A percentile compares a stretch with the other conserved stretches of the same genome.
Evolutionary conservation across 2,888 invertebrate genomes (phyloP).

Genomic region (Monochamus alternatus): DNA sequence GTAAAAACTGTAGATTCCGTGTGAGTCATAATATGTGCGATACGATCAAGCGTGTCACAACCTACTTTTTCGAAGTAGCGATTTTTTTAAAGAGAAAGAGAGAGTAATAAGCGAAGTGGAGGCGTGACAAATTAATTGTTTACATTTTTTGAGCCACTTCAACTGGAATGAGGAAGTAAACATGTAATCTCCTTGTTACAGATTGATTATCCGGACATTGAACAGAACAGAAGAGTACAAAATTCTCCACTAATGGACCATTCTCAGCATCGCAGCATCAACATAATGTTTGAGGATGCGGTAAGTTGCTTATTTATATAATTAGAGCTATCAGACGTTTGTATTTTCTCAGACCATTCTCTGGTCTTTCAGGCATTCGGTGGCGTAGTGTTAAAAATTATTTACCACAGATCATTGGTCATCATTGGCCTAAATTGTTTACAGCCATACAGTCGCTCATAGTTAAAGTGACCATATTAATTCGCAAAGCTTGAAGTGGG

Average conservation of each 20-base stretch:
- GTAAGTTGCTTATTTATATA: constrained; percentile 56
- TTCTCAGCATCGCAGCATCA: constrained; percentile 65
- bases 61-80: neutral
- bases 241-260: constrained; percentile 69
- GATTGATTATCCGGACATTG: constrained; percentile 82
- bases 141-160: neutral
- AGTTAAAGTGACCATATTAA: no score
- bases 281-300: constrained; percentile 68
- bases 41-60: neutral
- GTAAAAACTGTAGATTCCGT: neutral
- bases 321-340: no score
- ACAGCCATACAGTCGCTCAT: no score
- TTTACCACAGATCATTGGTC: no score
- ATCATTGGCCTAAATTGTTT: no score
- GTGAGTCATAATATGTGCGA: neutral
- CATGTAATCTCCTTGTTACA: constrained; percentile 67
- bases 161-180: neutral
- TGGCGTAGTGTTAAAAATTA: no score
- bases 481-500: no score
- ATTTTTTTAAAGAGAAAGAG: neutral
- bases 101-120: neutral
- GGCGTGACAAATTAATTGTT: neutral
- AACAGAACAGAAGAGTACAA: constrained; percentile 66
- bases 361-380: no score
- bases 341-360: no score